Evolutionary conservation across 1,140 invertebrate genomes (phyloP).

Genomic region (Drosophila kanapiae): DNA sequence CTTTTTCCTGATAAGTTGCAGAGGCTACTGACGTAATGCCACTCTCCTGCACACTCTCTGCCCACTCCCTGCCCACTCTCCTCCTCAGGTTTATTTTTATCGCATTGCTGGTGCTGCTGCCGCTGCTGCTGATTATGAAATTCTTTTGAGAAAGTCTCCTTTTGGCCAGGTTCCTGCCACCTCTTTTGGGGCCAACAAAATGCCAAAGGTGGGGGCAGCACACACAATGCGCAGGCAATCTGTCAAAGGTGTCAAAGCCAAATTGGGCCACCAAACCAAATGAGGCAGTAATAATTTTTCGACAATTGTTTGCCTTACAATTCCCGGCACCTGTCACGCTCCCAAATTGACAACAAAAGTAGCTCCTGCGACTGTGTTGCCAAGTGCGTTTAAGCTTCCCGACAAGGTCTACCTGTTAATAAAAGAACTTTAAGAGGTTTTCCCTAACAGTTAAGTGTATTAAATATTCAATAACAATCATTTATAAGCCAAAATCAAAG

Average conservation of each 20-base stretch:
- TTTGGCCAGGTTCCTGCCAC: neutral
- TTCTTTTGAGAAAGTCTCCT: conserved; percentile 30
- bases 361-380: neutral
- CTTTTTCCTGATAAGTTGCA: conserved; percentile 15
- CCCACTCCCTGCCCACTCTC: conserved; percentile 6
- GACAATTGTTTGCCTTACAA: conserved; percentile 42
- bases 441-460: no score
- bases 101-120: conserved; percentile 9
- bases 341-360: conserved; percentile 48
- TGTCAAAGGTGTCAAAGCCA: conserved; percentile 71
- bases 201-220: neutral
- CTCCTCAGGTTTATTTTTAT: conserved; percentile 49
- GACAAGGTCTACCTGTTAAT: neutral
- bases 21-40: conserved; percentile 43
- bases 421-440: neutral
- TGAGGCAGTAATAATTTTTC: conserved; percentile 43
- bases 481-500: no score
- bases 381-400: neutral
- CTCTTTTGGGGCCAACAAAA: neutral
- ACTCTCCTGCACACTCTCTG: neutral
- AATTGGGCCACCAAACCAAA: neutral
- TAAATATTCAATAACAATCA: no score
- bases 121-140: conserved; percentile 55
- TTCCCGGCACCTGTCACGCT: conserved; percentile 52
- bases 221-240: conserved; percentile 57